Evolutionary conservation across 1,140 invertebrate genomes (phyloP).

Genomic region (Phortica variegata): DNA sequence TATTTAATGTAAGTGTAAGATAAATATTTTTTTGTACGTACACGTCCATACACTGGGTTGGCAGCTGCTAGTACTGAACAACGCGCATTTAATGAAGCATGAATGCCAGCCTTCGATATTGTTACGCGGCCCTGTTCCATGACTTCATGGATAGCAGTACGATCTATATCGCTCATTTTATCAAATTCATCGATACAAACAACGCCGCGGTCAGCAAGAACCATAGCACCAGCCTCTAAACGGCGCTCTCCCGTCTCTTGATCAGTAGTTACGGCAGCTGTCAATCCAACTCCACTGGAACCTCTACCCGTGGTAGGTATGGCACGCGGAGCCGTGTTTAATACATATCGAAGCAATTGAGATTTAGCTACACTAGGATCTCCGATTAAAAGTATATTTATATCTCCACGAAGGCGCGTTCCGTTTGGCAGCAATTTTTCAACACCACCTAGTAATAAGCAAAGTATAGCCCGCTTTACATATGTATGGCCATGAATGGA

Average conservation of each 20-base stretch:
- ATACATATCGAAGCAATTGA: conserved; percentile 92
- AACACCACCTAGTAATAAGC: conserved; percentile 90
- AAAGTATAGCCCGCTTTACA: conserved; percentile 96
- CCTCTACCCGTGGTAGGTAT: conserved; percentile 97
- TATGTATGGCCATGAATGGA: conserved; percentile 97
- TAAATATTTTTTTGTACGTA: conserved; percentile 56
- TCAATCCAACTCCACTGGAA: conserved; percentile 95
- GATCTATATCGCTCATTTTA: conserved; percentile 99
- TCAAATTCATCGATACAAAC: conserved; percentile 99
- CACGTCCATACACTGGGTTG: conserved; percentile 98
- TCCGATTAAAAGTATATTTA: conserved; percentile 95
- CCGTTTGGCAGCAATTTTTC: conserved; percentile 97
- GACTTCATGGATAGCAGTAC: conserved; percentile 99
- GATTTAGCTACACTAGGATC: conserved; percentile 99
- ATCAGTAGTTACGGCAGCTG: conserved; percentile 96
- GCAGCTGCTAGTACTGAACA: conserved; percentile 98
- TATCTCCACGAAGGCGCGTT: conserved; percentile 95
- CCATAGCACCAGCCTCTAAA: conserved; percentile 98
- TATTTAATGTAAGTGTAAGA: not conserved
- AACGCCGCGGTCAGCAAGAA: conserved; percentile 95
- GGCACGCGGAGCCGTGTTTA: conserved; percentile 90
- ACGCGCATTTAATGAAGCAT: conserved; percentile 95
- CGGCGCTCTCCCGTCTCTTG: conserved; percentile 88
- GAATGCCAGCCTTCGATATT: conserved; percentile 98
- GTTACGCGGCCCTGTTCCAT: conserved; percentile 96